These are phyloP conservation scores for Nasonia oneida DNA, from an alignment of 2,888 invertebrate species.

Conservation along the genomic window DNA sequence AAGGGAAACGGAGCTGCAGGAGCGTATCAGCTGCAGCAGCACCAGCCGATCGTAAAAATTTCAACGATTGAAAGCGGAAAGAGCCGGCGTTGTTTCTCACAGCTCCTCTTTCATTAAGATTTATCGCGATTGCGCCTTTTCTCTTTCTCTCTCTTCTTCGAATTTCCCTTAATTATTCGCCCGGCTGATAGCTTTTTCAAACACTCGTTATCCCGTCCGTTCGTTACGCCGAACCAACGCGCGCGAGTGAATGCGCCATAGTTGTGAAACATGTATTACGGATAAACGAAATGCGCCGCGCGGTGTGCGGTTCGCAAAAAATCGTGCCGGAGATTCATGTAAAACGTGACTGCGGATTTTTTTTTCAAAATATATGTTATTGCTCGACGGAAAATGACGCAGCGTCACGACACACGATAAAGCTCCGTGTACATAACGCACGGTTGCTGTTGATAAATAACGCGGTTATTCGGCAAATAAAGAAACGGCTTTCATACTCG, in stretches of 20 bases:
- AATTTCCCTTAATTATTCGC: constrained; percentile 44
- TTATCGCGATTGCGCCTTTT: constrained; percentile 25
- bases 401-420: neutral
- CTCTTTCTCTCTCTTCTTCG: constrained; percentile 6
- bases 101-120: constrained; percentile 39
- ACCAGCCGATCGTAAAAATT: constrained; percentile 57
- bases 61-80: constrained; percentile 57
- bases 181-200: constrained; percentile 24
- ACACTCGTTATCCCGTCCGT: neutral
- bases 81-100: neutral
- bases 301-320: neutral
- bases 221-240: neutral
- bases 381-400: neutral
- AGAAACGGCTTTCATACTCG: neutral
- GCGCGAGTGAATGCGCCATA: neutral
- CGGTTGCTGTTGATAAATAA: constrained; percentile 5
- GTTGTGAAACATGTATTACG: neutral
- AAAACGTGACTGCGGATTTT: neutral
- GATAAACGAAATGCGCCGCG: neutral
- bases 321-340: neutral
- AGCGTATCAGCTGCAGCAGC: neutral
- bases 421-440: neutral
- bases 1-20: constrained; percentile 37
- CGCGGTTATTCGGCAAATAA: neutral
- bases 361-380: constrained; percentile 1